phyloP scores from a whole-genome alignment of 1,140 invertebrate species.

The Wiebesia pumilae region DNA sequence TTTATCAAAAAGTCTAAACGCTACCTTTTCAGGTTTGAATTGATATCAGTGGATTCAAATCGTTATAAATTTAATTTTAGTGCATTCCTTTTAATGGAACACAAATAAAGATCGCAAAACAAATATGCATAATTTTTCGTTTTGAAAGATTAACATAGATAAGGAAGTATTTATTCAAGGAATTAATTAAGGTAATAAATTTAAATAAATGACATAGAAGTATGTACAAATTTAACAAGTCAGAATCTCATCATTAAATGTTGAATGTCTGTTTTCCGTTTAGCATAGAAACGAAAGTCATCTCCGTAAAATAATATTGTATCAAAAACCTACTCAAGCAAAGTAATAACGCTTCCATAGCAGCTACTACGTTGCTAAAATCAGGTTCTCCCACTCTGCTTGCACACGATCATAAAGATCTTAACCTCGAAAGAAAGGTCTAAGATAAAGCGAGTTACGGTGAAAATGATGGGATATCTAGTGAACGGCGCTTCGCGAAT shows the following conservation, averaged over 20 bases:
- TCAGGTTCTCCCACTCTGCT: constrained; percentile 38
- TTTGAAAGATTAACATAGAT: background rate
- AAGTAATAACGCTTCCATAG: constrained; percentile 39
- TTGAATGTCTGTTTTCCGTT: background rate
- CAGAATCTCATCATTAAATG: constrained; percentile 28
- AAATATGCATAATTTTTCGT: background rate
- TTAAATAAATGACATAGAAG: background rate
- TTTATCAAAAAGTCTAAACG: background rate
- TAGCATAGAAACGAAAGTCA: constrained; percentile 31
- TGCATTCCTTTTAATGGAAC: background rate
- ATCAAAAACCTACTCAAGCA: constrained; percentile 31
- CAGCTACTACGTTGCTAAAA: constrained; percentile 33
- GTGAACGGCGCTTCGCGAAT: background rate
- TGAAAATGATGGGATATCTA: constrained; percentile 5
- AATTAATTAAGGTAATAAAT: constrained; percentile 1
- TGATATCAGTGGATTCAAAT: background rate
- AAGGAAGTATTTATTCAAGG: background rate
- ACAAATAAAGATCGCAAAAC: background rate
- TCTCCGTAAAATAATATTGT: constrained; percentile 34
- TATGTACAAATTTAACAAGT: constrained; percentile 4
- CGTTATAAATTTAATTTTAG: background rate
- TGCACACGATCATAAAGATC: constrained; percentile 35
- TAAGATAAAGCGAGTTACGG: constrained; percentile 13
- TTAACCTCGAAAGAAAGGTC: constrained; percentile 41
- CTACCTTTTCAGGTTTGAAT: background rate